Percentiles rank a stretch among this genome's conserved stretches.
phyloP scores from a whole-genome alignment of 2,797 vertebrate genomes.

The Rhynchotus rufescens region DNA sequence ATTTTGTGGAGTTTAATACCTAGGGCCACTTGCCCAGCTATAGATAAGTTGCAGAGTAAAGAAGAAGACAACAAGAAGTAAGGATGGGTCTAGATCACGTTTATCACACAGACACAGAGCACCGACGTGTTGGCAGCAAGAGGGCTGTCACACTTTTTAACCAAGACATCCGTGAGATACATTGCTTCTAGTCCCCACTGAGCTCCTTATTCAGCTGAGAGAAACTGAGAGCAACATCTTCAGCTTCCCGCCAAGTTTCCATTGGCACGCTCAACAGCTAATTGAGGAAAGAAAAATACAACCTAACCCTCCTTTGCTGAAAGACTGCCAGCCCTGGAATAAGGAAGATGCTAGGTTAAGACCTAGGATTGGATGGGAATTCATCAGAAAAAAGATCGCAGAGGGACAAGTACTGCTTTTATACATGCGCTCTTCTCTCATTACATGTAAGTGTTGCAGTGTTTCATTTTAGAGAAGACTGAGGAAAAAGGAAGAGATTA shows the following conservation, averaged over 20 bases:
- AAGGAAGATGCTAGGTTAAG: slow-evolving; percentile 53
- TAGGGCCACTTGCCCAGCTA: not conserved
- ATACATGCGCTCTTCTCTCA: not conserved
- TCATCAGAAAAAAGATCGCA: slow-evolving; percentile 20
- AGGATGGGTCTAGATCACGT: not conserved
- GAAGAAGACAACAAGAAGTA: not conserved
- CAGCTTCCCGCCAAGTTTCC: slow-evolving; percentile 67
- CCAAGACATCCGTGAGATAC: not conserved
- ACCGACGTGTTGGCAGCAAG: not conserved
- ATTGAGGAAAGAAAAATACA: slow-evolving; percentile 64
- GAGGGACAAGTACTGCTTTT: not conserved
- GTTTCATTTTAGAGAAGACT: not conserved
- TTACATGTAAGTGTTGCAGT: not conserved
- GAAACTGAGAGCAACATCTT: slow-evolving; percentile 15
- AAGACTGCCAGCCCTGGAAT: slow-evolving; percentile 53
- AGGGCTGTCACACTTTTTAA: not conserved
- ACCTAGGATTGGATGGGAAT: slow-evolving; percentile 33
- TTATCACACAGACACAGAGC: not conserved
- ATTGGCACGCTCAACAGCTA: slow-evolving; percentile 58
- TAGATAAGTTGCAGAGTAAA: not conserved
- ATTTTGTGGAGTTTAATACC: not conserved
- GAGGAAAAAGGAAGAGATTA: not conserved
- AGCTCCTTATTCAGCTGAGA: slow-evolving; percentile 17
- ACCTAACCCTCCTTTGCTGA: slow-evolving; percentile 42
- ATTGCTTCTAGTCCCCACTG: not conserved